Evolutionary conservation across 2,888 invertebrate species (phyloP).

Genomic region (Megaustenia siamemsis): DNA sequence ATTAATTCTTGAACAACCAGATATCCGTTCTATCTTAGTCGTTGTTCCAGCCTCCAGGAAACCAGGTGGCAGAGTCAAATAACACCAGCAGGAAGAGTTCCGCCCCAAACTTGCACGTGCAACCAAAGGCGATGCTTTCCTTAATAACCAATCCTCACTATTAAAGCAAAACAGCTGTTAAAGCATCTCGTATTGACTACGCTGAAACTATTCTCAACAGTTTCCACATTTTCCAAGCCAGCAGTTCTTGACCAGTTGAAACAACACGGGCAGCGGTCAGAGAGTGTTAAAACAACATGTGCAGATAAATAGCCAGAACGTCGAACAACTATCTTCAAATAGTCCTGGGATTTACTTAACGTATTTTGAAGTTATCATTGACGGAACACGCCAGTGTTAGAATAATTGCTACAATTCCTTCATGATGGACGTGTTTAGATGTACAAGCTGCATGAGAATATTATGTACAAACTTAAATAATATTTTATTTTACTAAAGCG

Average conservation of each 20-base stretch:
- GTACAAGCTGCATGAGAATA: no score
- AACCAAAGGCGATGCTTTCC: not conserved
- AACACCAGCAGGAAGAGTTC: no score
- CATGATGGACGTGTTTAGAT: no score
- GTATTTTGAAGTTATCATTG: not conserved
- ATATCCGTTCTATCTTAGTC: no score
- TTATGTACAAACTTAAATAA: no score
- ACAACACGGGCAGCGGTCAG: slow-evolving; percentile 3
- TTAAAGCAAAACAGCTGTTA: slow-evolving; percentile 12
- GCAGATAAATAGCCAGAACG: not conserved
- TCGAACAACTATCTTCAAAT: not conserved
- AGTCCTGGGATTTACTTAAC: not conserved
- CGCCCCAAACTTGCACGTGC: no score
- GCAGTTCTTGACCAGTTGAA: slow-evolving; percentile 16
- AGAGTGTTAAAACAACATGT: not conserved
- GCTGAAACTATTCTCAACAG: not conserved
- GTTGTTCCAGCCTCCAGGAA: no score
- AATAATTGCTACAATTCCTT: no score
- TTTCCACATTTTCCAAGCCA: slow-evolving; percentile 5
- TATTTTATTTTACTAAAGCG: no score
- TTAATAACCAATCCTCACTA: not conserved
- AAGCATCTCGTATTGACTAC: not conserved
- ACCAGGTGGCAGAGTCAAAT: no score
- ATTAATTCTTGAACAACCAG: no score
- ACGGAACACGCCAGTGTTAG: not conserved